Evolutionary conservation across 1,140 invertebrate genomes (phyloP).

Genomic region (Scaptodrosophila lebanonensis): DNA sequence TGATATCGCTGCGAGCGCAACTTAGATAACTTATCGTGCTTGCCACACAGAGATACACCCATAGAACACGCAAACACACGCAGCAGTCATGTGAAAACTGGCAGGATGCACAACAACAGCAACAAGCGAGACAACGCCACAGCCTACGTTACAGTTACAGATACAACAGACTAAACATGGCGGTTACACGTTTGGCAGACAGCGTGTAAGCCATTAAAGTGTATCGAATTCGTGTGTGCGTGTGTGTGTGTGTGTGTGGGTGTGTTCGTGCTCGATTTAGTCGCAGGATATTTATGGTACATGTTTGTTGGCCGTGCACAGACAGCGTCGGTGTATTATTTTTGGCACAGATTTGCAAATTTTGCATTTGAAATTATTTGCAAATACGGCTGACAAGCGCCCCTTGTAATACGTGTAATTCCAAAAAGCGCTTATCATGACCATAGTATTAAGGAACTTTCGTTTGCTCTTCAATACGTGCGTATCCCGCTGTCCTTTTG

Average conservation of each 20-base stretch:
- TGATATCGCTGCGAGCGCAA: constrained; percentile 47
- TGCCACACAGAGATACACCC: neutral
- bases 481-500: no score
- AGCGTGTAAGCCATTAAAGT: constrained; percentile 1
- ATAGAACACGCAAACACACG: constrained; percentile 31
- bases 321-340: neutral
- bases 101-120: constrained; percentile 5
- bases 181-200: constrained; percentile 32
- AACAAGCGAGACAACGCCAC: constrained; percentile 9
- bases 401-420: neutral
- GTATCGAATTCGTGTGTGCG: neutral
- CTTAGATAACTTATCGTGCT: constrained; percentile 66
- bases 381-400: neutral
- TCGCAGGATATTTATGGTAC: constrained; percentile 35
- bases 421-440: no score
- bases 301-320: constrained; percentile 14
- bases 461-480: no score
- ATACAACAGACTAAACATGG: constrained; percentile 16
- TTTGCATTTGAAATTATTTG: constrained; percentile 17
- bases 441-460: no score
- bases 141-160: constrained; percentile 7
- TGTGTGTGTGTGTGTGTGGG: neutral
- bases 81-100: constrained; percentile 52
- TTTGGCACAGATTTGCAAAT: constrained; percentile 9
- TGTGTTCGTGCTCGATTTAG: neutral